Conservation (phyloP, 2,888 invertebrate species). For the Thumatha senex region DNA sequence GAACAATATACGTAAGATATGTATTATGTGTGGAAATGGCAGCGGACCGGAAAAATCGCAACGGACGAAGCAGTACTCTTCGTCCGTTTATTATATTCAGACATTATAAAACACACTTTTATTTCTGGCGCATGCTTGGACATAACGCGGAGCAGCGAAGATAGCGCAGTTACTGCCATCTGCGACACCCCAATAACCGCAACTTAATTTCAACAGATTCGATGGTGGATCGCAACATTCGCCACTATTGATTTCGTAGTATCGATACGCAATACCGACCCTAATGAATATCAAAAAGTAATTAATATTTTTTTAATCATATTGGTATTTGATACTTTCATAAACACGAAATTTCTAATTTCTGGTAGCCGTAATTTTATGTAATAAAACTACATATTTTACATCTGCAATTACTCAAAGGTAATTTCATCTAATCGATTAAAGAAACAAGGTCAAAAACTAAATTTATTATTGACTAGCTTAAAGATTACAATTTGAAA, state of each 20-base stretch:
- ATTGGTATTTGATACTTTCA: constrained; percentile 17
- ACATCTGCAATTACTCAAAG: constrained; percentile 28
- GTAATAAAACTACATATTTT: constrained; percentile 25
- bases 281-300: constrained; percentile 27
- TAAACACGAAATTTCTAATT: constrained; percentile 20
- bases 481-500: constrained; percentile 72
- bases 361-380: constrained; percentile 22
- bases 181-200: constrained; percentile 74
- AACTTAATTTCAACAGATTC: constrained; percentile 74
- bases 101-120: constrained; percentile 74
- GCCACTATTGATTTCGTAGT: constrained; percentile 65
- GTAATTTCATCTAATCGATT: constrained; percentile 30
- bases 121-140: constrained; percentile 65
- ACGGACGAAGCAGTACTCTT: constrained; percentile 57
- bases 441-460: constrained; percentile 36
- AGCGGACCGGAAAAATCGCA: constrained; percentile 47
- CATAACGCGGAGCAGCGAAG: constrained; percentile 42
- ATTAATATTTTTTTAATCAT: constrained; percentile 22
- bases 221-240: constrained; percentile 53
- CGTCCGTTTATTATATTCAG: constrained; percentile 44
- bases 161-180: constrained; percentile 74
- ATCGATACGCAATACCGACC: constrained; percentile 47
- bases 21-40: constrained; percentile 45
- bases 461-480: constrained; percentile 57
- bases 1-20: constrained; percentile 50